Percentiles rank a stretch among this genome's conserved stretches.
Conservation (phyloP, 2,888 invertebrate genomes). For the Nomada goodeniana region DNA sequence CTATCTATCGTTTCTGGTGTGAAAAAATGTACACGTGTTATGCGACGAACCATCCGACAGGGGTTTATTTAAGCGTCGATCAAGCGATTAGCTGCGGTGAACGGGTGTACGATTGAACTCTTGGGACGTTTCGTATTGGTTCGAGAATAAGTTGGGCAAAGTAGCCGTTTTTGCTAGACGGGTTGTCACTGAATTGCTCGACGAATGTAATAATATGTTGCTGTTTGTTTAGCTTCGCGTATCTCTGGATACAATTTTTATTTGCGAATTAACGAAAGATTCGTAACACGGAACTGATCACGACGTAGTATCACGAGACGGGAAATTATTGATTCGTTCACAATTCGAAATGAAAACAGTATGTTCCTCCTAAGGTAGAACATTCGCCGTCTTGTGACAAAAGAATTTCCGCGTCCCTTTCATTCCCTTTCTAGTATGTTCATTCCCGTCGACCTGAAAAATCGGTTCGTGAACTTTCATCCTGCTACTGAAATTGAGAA, state of each 20-base stretch:
- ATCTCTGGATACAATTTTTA: not conserved
- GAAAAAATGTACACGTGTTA: not conserved
- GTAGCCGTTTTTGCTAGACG: too few species aligned
- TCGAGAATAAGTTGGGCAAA: not conserved
- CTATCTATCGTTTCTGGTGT: slow-evolving; percentile 8
- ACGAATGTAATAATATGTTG: not conserved
- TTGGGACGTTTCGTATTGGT: not conserved
- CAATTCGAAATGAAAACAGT: slow-evolving; percentile 29
- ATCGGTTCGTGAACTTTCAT: not conserved
- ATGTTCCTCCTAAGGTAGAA: not conserved
- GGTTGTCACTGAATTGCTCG: not conserved
- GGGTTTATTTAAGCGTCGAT: slow-evolving; percentile 36
- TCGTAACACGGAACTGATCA: too few species aligned
- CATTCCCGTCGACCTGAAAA: not conserved
- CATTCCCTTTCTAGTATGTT: slow-evolving; percentile 37
- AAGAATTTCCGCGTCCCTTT: slow-evolving; percentile 43
- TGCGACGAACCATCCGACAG: slow-evolving; percentile 9
- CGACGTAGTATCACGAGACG: slow-evolving; percentile 42
- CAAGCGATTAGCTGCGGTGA: slow-evolving; percentile 60
- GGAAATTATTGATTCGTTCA: slow-evolving; percentile 20
- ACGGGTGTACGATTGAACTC: slow-evolving; percentile 14
- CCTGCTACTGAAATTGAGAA: not conserved
- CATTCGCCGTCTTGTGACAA: slow-evolving; percentile 11
- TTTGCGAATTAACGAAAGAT: not conserved
- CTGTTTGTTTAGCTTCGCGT: not conserved